phyloP scores from a whole-genome alignment of 1,140 invertebrate species.

The Orius insidiosus region DNA sequence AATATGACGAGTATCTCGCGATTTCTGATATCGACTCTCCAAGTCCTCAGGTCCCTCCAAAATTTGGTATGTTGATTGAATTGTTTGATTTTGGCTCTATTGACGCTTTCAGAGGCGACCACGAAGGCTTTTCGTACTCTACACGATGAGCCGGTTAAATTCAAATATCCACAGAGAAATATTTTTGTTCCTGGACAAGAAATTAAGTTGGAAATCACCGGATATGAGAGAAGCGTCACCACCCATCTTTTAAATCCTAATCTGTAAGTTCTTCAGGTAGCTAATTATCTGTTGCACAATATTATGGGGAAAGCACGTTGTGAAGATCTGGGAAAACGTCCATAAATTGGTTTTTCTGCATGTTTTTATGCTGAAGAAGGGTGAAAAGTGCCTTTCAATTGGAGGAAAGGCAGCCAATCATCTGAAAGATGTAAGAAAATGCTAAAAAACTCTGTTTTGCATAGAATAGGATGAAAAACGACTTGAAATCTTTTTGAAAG shows the following conservation, averaged over 20 bases:
- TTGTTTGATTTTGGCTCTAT: background rate
- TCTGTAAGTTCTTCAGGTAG: conserved; percentile 36
- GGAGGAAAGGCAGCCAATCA: too few species aligned
- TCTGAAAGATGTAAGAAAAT: too few species aligned
- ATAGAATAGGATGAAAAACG: too few species aligned
- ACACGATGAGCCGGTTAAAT: conserved; percentile 45
- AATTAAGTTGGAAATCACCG: conserved; percentile 49
- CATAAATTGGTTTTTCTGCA: too few species aligned
- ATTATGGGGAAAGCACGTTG: too few species aligned
- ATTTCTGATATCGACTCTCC: conserved; percentile 29
- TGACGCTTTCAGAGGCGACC: background rate
- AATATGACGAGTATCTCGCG: conserved; percentile 41
- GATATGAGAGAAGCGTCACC: conserved; percentile 56
- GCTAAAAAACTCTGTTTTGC: too few species aligned
- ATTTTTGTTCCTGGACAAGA: conserved; percentile 60
- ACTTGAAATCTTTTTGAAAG: too few species aligned
- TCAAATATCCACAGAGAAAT: conserved; percentile 49
- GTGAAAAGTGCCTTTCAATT: too few species aligned
- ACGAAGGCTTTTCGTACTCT: conserved; percentile 37
- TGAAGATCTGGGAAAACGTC: too few species aligned
- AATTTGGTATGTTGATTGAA: background rate
- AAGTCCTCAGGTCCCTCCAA: background rate
- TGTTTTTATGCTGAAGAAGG: too few species aligned
- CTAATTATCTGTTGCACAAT: too few species aligned
- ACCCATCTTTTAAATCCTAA: conserved; percentile 70